Percentiles rank a stretch among this genome's conserved stretches.
Conservation (phyloP, 2,797 vertebrate genomes). For the Mus caroli region DNA sequence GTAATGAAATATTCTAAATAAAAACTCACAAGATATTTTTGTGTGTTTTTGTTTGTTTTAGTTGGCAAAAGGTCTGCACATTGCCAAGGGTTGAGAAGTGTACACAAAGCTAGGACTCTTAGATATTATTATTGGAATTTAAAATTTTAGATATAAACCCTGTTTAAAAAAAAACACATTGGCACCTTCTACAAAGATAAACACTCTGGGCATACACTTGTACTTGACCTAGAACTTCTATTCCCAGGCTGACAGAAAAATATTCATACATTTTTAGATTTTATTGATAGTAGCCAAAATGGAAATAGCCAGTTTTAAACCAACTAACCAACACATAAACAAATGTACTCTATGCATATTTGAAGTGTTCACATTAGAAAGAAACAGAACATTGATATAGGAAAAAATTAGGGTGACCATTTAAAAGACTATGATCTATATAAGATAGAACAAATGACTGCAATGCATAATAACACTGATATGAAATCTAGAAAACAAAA, state of each 20-base stretch:
- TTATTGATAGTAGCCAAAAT: conserved; percentile 5
- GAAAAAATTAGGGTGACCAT: background rate
- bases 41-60: background rate
- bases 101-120: background rate
- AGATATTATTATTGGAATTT: background rate
- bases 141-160: background rate
- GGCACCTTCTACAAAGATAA: background rate
- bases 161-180: background rate
- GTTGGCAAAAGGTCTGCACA: background rate
- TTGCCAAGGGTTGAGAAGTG: background rate
- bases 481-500: background rate
- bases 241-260: background rate
- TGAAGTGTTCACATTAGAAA: background rate
- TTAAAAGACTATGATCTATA: background rate
- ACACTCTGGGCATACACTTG: background rate
- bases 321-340: background rate
- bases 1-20: background rate
- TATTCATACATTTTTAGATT: background rate
- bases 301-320: background rate
- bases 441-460: background rate
- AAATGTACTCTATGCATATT: background rate
- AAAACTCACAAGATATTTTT: background rate
- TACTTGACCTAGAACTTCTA: background rate
- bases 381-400: background rate
- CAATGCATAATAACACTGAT: background rate